Evolutionary conservation across 2,888 invertebrate species (phyloP), one percentile per base, ranked within the genome.

Genomic region (Erynnis tages): DNA sequence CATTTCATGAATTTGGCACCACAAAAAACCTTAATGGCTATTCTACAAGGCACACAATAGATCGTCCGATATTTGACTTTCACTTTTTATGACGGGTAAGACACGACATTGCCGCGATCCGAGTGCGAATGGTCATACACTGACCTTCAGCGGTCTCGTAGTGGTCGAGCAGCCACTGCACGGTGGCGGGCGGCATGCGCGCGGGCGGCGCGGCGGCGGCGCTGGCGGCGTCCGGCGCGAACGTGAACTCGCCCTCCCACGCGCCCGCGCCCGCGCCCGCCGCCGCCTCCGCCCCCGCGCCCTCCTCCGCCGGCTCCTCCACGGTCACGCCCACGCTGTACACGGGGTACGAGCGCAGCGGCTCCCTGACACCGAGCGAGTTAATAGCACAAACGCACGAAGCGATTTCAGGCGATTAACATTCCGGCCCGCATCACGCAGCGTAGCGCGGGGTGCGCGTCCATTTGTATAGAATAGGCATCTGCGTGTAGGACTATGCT

Each of bases 151-250:
- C 98, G 32, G 97, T 98, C 91, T 99, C 99, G 82, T 99, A 99
- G 91, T 99, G 98, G 79, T 98, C 97, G 71, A 98, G 91, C 68
- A 99, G 91, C 99, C 99, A 99, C 82, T 96, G 95, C 73, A 89
- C 98, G 86, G 98, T 98, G 81, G 97, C 97, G 79, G 89, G 90
- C 68, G 90, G 86, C 84, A 87, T 90, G 71, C 90, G 86, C 54
- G 62, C 76, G 64, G 73, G 69, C 54, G 72, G 67, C 48, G 66
- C 64, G 37, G 65, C 57, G 70, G 78, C 71, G 85, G 74, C 81
- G 92, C 91, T 7, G 25, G 3, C 25, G 25, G 25, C 62, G 88
- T n/a, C 73, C 37, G 73, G 90, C 66, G 80, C 91, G 21, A 78
- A 75, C 83, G 73, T 91, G 88, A 65, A 91, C 87, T 78, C 91